phyloP scores from a whole-genome alignment of 1,140 invertebrate species.

The Alviniconcha marisindica region DNA sequence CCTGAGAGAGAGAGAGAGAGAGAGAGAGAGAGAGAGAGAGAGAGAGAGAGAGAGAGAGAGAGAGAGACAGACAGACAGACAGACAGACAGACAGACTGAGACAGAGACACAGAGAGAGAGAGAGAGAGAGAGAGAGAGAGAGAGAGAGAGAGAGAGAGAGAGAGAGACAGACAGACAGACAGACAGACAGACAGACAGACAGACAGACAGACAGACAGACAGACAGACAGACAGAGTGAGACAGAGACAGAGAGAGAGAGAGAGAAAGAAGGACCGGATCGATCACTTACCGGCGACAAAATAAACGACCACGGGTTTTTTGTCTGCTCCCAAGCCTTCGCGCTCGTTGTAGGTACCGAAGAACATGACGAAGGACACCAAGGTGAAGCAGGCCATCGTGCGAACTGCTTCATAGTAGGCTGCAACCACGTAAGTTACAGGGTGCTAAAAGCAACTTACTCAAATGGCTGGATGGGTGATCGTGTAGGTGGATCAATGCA shows the following conservation, averaged over 20 bases:
- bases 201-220: not conserved
- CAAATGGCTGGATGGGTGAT: no score
- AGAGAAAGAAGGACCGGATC: not conserved
- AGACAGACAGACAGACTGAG: not conserved
- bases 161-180: not conserved
- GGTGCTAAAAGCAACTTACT: no score
- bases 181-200: conserved; percentile 14
- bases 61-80: not conserved
- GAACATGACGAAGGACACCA: not conserved
- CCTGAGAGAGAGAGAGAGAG: no score
- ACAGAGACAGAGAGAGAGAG: no score
- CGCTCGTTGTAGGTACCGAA: not conserved
- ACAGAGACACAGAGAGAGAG: not conserved
- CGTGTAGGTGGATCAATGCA: no score
- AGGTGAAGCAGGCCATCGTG: not conserved
- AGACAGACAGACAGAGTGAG: no score
- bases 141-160: not conserved
- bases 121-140: conserved; percentile 1
- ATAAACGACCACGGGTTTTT: not conserved
- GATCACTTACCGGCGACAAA: not conserved
- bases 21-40: no score
- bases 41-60: conserved; percentile 8
- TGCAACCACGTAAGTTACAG: no score
- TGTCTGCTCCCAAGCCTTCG: not conserved
- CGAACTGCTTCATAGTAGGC: not conserved